Conservation (phyloP, 2,797 vertebrate genomes). For the Potorous gilbertii region DNA sequence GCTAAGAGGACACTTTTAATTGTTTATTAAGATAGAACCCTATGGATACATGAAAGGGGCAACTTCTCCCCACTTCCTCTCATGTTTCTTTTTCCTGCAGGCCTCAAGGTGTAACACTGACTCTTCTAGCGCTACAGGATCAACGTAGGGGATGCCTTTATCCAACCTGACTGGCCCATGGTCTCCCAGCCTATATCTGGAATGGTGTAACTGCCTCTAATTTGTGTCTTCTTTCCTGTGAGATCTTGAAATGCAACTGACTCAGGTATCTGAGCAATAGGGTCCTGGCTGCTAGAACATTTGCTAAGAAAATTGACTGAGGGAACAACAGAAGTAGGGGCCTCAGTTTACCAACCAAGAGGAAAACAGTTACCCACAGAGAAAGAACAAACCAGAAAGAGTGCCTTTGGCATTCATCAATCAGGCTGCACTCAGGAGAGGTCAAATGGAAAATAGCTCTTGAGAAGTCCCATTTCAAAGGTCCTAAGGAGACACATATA, state of each 20-base stretch:
- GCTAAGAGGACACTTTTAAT: neutral
- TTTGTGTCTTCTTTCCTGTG: neutral
- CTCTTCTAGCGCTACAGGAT: neutral
- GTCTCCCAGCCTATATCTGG: neutral
- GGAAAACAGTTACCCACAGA: neutral
- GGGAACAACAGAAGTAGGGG: neutral
- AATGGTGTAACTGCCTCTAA: neutral
- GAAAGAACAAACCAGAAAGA: neutral
- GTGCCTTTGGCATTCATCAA: neutral
- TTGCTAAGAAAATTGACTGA: neutral
- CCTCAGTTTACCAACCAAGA: neutral
- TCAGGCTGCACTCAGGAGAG: neutral
- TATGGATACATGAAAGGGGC: neutral
- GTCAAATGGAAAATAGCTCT: neutral
- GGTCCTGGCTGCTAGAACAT: neutral
- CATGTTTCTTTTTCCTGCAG: neutral
- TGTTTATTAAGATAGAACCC: neutral
- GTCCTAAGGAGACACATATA: neutral
- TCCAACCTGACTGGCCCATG: neutral
- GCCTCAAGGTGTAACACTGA: neutral
- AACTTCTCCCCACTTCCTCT: neutral
- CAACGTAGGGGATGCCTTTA: neutral
- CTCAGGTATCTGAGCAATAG: neutral
- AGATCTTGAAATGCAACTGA: neutral
- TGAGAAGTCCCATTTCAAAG: neutral